These are phyloP conservation scores for Drosophila tropicalis DNA, from an alignment of 1,140 invertebrate genomes.

Conservation along the genomic window DNA sequence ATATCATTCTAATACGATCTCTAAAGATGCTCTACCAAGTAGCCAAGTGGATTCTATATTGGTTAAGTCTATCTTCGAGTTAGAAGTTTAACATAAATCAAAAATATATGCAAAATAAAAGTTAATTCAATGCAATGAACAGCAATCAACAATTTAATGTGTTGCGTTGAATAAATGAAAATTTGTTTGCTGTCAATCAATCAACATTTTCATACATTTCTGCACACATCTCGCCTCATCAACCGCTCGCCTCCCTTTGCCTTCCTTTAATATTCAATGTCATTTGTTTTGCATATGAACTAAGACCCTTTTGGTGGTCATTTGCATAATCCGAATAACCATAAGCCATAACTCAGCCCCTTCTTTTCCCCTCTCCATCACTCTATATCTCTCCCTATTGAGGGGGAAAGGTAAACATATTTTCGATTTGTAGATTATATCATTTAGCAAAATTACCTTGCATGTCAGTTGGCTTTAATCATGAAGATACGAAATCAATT, in stretches of 20 bases:
- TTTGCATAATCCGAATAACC: constrained; percentile 8
- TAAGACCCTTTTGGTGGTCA: constrained; percentile 9
- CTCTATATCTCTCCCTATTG: not conserved
- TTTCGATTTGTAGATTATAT: constrained; percentile 14
- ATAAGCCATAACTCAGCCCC: not conserved
- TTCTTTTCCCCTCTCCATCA: not conserved
- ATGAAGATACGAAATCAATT: constrained; percentile 60
- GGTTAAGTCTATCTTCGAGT: no score
- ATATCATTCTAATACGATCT: no score
- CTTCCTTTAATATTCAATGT: not conserved
- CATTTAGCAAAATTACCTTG: constrained; percentile 14
- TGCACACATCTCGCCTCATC: constrained; percentile 20
- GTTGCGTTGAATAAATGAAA: constrained; percentile 43
- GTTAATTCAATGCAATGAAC: not conserved
- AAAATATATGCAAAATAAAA: not conserved
- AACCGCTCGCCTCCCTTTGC: no score
- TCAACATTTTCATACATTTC: constrained; percentile 42
- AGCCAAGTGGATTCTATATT: no score
- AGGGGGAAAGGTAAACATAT: not conserved
- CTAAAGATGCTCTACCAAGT: no score
- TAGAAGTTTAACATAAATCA: not conserved
- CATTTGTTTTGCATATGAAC: constrained; percentile 10
- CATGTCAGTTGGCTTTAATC: constrained; percentile 51
- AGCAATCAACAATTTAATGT: constrained; percentile 22
- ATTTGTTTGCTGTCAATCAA: constrained; percentile 42